A percentile compares a stretch with the other conserved stretches of the same genome.
phyloP scores from a whole-genome alignment of 2,113 vertebrate species.

The Oryzias javanicus region DNA sequence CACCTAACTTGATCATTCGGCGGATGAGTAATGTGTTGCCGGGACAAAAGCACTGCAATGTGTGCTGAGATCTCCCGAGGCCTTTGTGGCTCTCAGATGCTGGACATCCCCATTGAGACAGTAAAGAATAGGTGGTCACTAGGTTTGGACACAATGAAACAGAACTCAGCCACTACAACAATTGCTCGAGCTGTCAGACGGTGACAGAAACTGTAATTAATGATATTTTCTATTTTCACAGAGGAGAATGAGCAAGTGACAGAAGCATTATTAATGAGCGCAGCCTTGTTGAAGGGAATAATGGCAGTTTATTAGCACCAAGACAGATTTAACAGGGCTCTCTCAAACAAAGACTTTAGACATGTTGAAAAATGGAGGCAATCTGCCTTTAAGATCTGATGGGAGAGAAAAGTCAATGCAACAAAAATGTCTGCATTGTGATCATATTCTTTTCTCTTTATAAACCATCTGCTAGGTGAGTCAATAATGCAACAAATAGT shows the following conservation, averaged over 20 bases:
- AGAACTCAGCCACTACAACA: constrained; percentile 80
- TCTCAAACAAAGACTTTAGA: constrained; percentile 82
- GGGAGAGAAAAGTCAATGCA: constrained; percentile 81
- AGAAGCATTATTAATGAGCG: constrained; percentile 96
- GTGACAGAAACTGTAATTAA: constrained; percentile 97
- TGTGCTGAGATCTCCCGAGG: constrained; percentile 67
- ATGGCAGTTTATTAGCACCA: constrained; percentile 87
- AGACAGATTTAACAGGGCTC: constrained; percentile 80
- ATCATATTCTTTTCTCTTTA: constrained; percentile 74
- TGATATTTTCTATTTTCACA: constrained; percentile 86
- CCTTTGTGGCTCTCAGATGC: constrained; percentile 76
- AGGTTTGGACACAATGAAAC: constrained; percentile 84
- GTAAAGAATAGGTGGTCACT: constrained; percentile 86
- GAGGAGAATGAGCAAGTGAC: constrained; percentile 86
- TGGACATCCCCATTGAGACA: constrained; percentile 82
- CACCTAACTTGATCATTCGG: constrained; percentile 49
- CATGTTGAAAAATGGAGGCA: constrained; percentile 89
- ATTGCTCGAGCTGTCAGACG: constrained; percentile 80
- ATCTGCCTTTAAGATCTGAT: constrained; percentile 80
- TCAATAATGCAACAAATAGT: constrained; percentile 72
- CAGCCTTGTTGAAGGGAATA: constrained; percentile 87
- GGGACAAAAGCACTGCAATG: constrained; percentile 81
- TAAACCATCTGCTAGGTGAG: constrained; percentile 81
- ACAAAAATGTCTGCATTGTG: constrained; percentile 86
- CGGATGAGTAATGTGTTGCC: constrained; percentile 76